Base-by-base conservation (phyloP, 2,888 invertebrate genomes). In the Macaria notata region DNA sequence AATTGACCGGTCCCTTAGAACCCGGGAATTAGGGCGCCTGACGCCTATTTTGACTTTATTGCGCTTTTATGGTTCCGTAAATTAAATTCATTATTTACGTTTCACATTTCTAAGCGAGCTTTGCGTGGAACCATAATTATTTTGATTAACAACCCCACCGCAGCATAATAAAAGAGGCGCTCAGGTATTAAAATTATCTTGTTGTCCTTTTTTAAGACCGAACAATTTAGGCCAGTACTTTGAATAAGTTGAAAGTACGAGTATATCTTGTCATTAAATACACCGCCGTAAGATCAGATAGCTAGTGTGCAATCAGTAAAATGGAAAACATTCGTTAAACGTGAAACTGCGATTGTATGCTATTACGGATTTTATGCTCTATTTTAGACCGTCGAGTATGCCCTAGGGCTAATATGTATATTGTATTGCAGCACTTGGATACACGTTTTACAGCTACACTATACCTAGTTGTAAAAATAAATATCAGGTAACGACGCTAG, bases 281-380 rank as follows among this genome's bases (percentile, higher is more conserved):
- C 33, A 9, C 33, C n/a, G 7, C 41, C 33, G 9, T 9, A 30
- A 45, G 30, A 45, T 58, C 38, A 30, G 42, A 58, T 58, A 46
- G 78, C 74, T 75, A 77, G 76, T 78, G 71, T 72, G 79, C 76
- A 77, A 82, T 77, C 78, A 75, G 69, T 69, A 60, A 79, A 79
- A 84, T 84, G 77, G 82, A 80, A 83, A 81, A 76, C 73, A 74
- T 72, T 75, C 76, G 75, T 46, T 38, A 43, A 58, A 53, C 49
- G 38, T 43, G 75, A 78, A 79, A 77, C 77, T 77, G 73, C 73
- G 75, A 76, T 75, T 74, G 69, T 69, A 66, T 64, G 58, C 69
- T 66, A 75, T 78, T 76, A 74, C 64, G 70, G 68, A 76, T 79
- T 76, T 73, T 68, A 68, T 70, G 76, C 69, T 72, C 65, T 67